A percentile compares a stretch with the other conserved stretches of the same genome.
These are phyloP conservation scores for Aurelia sp. DNA, from an alignment of 30 jellyfish, hydroid and myxozoan genomes.

Conservation along the genomic window DNA sequence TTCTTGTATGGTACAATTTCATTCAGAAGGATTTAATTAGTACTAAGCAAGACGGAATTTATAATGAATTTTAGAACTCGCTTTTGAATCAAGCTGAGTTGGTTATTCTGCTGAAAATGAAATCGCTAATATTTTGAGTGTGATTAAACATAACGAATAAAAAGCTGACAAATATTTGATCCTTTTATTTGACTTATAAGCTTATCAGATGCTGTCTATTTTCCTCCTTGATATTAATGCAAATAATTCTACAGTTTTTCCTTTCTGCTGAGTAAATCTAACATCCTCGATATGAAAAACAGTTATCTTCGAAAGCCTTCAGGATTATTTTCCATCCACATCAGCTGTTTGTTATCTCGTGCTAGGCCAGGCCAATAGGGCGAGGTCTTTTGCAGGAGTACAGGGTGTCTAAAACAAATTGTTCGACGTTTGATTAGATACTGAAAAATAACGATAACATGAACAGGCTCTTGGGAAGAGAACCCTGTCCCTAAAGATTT, in stretches of 20 bases:
- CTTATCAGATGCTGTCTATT: background rate
- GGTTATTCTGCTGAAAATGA: background rate
- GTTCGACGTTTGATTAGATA: too few species aligned
- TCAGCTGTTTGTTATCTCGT: background rate
- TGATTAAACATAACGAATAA: slow-evolving; percentile 1
- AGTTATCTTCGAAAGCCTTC: background rate
- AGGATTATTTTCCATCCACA: background rate
- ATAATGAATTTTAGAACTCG: background rate
- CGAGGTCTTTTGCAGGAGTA: too few species aligned
- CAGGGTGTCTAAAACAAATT: too few species aligned
- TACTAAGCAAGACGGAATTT: background rate
- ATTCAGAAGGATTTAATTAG: background rate
- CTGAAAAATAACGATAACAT: too few species aligned
- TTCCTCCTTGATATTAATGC: background rate
- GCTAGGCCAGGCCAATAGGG: too few species aligned
- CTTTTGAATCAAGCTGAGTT: background rate
- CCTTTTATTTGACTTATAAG: background rate
- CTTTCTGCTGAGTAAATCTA: background rate
- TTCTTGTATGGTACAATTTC: background rate
- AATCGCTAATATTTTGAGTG: slow-evolving; percentile 6
- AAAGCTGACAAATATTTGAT: background rate
- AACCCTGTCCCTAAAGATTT: too few species aligned
- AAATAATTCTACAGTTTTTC: background rate
- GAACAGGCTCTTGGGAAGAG: too few species aligned
- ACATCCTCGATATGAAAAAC: background rate